A percentile compares a stretch with the other conserved stretches of the same genome.
Conservation (phyloP, 2,888 invertebrate species). For the Leucania comma region DNA sequence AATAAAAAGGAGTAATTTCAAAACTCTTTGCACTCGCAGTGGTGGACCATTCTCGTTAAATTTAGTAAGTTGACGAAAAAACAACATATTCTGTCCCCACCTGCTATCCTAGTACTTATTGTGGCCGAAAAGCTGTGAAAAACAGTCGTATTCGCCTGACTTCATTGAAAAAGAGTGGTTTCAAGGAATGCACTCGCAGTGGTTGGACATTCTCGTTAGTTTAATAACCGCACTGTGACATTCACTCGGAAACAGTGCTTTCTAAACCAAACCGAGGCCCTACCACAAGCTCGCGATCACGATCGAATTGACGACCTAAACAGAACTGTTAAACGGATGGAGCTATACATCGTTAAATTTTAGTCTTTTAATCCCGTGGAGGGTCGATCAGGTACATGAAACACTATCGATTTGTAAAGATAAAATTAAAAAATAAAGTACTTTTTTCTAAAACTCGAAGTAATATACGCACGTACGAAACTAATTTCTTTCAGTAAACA, state of each 20-base stretch:
- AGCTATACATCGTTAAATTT: too few species aligned
- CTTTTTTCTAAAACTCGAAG: too few species aligned
- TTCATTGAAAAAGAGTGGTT: background rate
- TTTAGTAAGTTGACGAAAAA: constrained; percentile 1
- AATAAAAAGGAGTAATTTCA: background rate
- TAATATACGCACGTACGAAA: too few species aligned
- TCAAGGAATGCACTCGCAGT: background rate
- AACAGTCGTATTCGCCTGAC: background rate
- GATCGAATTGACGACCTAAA: too few species aligned
- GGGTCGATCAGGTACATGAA: too few species aligned
- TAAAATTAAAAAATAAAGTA: too few species aligned
- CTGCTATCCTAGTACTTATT: background rate
- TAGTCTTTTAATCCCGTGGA: too few species aligned
- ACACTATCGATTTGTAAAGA: too few species aligned
- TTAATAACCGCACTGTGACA: constrained; percentile 7
- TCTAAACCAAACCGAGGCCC: too few species aligned
- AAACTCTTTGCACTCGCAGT: constrained; percentile 3
- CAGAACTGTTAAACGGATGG: too few species aligned
- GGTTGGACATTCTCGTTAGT: constrained; percentile 11
- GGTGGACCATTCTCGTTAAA: constrained; percentile 3
- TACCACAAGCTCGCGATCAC: too few species aligned
- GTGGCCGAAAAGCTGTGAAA: constrained; percentile 8
- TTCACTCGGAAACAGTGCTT: constrained; percentile 10
- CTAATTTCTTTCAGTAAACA: too few species aligned
- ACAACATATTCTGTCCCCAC: background rate